Conservation (phyloP, 2,888 invertebrate genomes). For the Gonocerus acuteangulatus region DNA sequence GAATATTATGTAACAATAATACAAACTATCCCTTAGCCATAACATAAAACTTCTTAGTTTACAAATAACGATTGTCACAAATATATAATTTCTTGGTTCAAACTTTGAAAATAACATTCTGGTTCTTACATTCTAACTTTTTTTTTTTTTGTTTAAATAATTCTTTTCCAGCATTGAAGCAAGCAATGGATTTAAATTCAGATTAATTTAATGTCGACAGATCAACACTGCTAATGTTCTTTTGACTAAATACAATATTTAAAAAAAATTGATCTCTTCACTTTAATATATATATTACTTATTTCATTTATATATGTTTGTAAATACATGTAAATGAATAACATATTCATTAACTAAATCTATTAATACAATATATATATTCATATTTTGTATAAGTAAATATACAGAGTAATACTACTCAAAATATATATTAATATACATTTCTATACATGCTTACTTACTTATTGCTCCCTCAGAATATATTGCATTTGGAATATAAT, state of each 20-base stretch:
- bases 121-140: neutral
- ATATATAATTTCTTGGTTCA: neutral
- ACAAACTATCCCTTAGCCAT: slow-evolving; percentile 32
- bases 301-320: too few relatives aligned
- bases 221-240: too few relatives aligned
- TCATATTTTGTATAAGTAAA: slow-evolving; percentile 3
- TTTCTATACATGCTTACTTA: slow-evolving; percentile 2
- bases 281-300: too few relatives aligned
- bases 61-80: slow-evolving; percentile 13
- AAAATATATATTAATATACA: too few relatives aligned
- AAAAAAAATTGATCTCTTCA: too few relatives aligned
- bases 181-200: too few relatives aligned
- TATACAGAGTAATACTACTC: neutral
- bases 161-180: neutral
- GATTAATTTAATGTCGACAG: too few relatives aligned
- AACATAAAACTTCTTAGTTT: slow-evolving; percentile 14
- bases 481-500: neutral
- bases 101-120: neutral
- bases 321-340: too few relatives aligned
- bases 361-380: slow-evolving; percentile 21
- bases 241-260: too few relatives aligned
- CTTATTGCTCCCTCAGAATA: slow-evolving; percentile 19
- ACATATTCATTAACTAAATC: too few relatives aligned
- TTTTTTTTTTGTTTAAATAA: slow-evolving; percentile 5
- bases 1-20: slow-evolving; percentile 30